Evolutionary conservation across 2,888 invertebrate genomes (phyloP), one percentile per base, ranked within the genome.

Genomic region (Xylota segnis): DNA sequence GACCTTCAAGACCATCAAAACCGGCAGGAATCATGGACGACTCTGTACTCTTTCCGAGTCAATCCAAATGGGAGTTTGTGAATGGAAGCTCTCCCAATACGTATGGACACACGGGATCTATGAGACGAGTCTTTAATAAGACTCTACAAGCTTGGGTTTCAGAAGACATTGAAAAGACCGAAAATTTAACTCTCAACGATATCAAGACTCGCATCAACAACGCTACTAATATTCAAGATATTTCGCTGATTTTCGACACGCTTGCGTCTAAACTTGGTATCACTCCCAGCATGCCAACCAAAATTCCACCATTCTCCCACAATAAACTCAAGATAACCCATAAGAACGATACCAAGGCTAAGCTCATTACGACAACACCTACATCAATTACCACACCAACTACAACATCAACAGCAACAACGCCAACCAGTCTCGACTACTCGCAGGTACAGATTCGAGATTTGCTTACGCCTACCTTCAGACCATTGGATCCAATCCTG

Each of bases 211-310:
- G 90, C 14, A 90, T 91, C 16, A 92, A 92, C 74, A 91, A 91
- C 90, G 92, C 93, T 78, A 91, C 90, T 37, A 91, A 91, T 61
- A 92, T 94, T 87, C 93, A 93, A 89, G 95, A 95, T 90, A 93
- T 95, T 76, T 95, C 95, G 0, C 93, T 94, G 40, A 94, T 95
- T 56, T 95, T 95, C 82, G 95, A 94, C 88, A 94, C 94, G 65
- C 93, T 95, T 83, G 93, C 94, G 4, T 94, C 94, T 58, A 94
- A 93, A 87, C 88, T 94, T 87, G 93, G 92, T 81, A 92, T 92
- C 66, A 91, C 91, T 12, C 90, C 92, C 12, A 91, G 89, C 71
- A 90, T 90, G 1, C 89, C 90, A 1, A 90, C 90, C 0, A 93
- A 92, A 71, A 88, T 90, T 45, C 93, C 93, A 2, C 92, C 92